Conservation (phyloP, 2,888 invertebrate genomes). For the Odontocerum albicorne region DNA sequence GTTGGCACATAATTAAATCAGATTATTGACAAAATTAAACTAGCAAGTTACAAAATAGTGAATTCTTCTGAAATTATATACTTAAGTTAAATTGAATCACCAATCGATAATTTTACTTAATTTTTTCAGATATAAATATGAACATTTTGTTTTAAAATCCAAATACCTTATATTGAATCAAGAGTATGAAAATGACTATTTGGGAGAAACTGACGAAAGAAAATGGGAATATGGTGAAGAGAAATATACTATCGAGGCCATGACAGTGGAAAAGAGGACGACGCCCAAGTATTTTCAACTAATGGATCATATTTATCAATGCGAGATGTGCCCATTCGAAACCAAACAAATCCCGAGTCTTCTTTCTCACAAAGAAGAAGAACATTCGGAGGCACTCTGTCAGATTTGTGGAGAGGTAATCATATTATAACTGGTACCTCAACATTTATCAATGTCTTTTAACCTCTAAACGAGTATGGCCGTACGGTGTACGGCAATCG, state of each 20-base stretch:
- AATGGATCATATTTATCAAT: constrained; percentile 48
- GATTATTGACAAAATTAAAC: no score
- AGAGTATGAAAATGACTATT: neutral
- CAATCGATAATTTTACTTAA: neutral
- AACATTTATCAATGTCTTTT: no score
- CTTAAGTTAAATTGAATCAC: neutral
- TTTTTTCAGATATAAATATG: constrained; percentile 16
- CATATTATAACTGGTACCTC: no score
- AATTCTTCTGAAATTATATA: no score
- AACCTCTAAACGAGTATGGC: no score
- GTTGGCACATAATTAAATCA: no score
- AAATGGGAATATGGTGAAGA: neutral
- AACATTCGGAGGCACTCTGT: constrained; percentile 14
- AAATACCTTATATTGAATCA: neutral
- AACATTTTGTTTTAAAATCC: constrained; percentile 22
- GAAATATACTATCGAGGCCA: no score
- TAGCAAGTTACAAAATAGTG: no score
- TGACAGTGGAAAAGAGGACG: neutral
- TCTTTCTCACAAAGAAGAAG: constrained; percentile 43
- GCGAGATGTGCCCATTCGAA: constrained; percentile 50
- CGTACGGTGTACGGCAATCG: no score
- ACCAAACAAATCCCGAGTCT: constrained; percentile 44
- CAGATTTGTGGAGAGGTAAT: constrained; percentile 23
- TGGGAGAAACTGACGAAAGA: neutral
- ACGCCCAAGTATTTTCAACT: constrained; percentile 10